phyloP scores from a whole-genome alignment of 2,797 vertebrate genomes.

The Alouatta caraya region DNA sequence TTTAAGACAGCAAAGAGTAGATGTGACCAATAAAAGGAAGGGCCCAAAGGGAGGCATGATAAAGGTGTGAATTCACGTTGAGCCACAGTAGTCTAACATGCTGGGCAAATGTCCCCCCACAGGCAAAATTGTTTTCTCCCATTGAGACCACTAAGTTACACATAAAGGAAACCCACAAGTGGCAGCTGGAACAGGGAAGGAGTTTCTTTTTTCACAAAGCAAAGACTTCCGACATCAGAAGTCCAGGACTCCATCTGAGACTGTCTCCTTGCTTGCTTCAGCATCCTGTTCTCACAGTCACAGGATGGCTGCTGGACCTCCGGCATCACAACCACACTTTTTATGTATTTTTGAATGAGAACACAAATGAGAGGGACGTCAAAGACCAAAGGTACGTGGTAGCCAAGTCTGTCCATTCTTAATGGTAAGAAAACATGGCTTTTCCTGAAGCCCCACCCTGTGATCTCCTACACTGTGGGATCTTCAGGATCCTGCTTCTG shows the following conservation, averaged over 20 bases:
- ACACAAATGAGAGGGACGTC: neutral
- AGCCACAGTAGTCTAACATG: neutral
- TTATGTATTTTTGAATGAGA: too few species aligned
- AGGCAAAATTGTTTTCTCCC: neutral
- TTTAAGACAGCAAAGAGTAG: neutral
- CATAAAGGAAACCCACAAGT: neutral
- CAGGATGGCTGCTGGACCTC: neutral
- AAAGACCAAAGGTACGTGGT: neutral
- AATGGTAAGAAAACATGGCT: neutral
- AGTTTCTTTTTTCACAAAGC: neutral
- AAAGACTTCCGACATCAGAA: neutral
- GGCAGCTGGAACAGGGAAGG: neutral
- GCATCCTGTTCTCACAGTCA: neutral
- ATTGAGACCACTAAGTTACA: neutral
- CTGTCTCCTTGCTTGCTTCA: neutral
- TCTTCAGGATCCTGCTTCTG: rapidly evolving
- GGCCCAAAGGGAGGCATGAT: neutral
- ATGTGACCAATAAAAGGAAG: neutral
- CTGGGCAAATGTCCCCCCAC: neutral
- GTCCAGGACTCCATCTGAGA: neutral
- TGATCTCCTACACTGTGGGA: neutral
- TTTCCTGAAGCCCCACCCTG: neutral
- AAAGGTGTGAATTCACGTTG: neutral
- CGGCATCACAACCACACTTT: neutral
- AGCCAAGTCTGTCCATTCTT: neutral